These are phyloP conservation scores for Zaprionus camerounensis DNA, from an alignment of 1,140 invertebrate species.

Conservation along the genomic window DNA sequence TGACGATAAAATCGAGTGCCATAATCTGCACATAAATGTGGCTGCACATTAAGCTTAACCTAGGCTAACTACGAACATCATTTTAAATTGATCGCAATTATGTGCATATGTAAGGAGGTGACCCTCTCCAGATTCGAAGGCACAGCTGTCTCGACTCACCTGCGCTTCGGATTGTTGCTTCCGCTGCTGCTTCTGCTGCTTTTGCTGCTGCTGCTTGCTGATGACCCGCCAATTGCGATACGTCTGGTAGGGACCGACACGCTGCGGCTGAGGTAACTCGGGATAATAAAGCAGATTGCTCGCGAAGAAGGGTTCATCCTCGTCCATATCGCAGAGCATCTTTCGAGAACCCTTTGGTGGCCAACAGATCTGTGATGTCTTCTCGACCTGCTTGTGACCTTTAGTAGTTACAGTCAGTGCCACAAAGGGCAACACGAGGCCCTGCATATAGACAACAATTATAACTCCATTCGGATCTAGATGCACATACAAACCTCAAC, in stretches of 20 bases:
- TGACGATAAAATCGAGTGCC: too few relatives aligned
- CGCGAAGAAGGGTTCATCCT: slow-evolving; percentile 43
- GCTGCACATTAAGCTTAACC: too few relatives aligned
- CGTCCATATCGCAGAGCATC: neutral
- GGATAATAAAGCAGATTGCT: slow-evolving; percentile 58
- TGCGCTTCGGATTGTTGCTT: neutral
- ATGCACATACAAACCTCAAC: neutral
- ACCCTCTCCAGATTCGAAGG: too few relatives aligned
- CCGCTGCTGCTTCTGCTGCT: neutral
- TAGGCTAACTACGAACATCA: too few relatives aligned
- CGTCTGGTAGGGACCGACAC: slow-evolving; percentile 20
- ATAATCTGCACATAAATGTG: too few relatives aligned
- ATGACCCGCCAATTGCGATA: slow-evolving; percentile 13
- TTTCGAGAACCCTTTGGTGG: neutral
- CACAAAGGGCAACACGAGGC: neutral
- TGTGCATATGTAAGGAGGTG: too few relatives aligned
- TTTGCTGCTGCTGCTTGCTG: neutral
- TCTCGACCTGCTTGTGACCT: too few relatives aligned
- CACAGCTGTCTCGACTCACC: neutral
- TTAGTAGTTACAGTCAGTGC: neutral
- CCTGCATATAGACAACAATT: neutral
- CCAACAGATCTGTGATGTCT: neutral
- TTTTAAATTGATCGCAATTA: too few relatives aligned
- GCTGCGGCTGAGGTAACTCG: slow-evolving; percentile 35
- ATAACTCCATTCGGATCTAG: neutral